Base-by-base conservation (phyloP, 1,140 invertebrate genomes). In the Stegodyphus dumicola region DNA sequence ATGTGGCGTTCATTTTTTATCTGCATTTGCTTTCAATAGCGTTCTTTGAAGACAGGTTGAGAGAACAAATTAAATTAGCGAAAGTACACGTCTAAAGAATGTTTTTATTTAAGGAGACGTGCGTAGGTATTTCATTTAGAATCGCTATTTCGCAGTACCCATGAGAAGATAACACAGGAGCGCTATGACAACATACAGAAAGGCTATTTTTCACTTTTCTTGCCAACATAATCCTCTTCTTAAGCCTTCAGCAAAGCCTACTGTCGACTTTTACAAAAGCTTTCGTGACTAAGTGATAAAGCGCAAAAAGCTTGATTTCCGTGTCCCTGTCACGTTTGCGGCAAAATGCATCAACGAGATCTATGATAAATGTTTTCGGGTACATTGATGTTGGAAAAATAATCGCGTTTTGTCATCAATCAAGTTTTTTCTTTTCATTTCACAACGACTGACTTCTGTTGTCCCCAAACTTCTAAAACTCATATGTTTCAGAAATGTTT, bases 211-310 rank as follows among this genome's bases (percentile, higher is more conserved):
- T 60, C 56, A 11, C 56, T 60, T 60, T 10, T 60, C 15, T 60
- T 11, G 10, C 56, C 15, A 11, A 60, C 9, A 60, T 11, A 60
- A 15, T 11, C 9, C 56, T 11, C 9, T 60, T 15, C 9, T 15
- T 60, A 10, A 11, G 9, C 56, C 9, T 60, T 60, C 15, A 11
- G 56, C n/a, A 67, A 67, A 11, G 33, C 66, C 66, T 17, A 9
- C 66, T 18, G 66, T 18, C 66, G 11, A 18, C 33, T 71, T 49
- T 51, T 15, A 83, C 60, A 83, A 83, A 81, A 67, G 48, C 33
- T 66, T n/a, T 67, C 80, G 60, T 67, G 80, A 75, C 80, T 83
- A 75, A 83, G 80, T 83, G 80, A 83, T 75, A 83, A 83, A 83
- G 80, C 18, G 64, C 70, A 65, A 75, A 83, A 83, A 83, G 80